phyloP scores from a whole-genome alignment of 2,888 invertebrate genomes.

The Polydrusus cervinus region DNA sequence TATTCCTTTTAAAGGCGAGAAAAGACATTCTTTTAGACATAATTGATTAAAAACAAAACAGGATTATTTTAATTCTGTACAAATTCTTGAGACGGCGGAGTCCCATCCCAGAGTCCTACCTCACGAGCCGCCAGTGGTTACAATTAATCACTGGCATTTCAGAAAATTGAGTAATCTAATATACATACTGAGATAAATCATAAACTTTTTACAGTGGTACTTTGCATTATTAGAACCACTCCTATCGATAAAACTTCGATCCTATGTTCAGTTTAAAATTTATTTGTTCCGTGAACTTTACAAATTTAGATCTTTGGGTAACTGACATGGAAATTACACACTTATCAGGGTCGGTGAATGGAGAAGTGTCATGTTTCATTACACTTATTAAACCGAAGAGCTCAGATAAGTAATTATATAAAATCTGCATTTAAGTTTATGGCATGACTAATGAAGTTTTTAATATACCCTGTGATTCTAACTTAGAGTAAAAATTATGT shows the following conservation, averaged over 20 bases:
- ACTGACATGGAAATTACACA: slow-evolving; percentile 27
- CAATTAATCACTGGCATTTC: too few relatives aligned
- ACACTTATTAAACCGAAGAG: slow-evolving; percentile 20
- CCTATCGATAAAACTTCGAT: neutral
- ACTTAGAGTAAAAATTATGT: too few relatives aligned
- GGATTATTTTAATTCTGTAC: too few relatives aligned
- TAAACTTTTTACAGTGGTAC: too few relatives aligned
- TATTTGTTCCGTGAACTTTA: slow-evolving; percentile 22
- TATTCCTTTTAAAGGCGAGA: too few relatives aligned
- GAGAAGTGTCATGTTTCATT: slow-evolving; percentile 25
- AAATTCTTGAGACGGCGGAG: too few relatives aligned
- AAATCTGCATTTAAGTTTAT: neutral
- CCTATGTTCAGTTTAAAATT: neutral
- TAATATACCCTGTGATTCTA: neutral
- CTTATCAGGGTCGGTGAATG: slow-evolving; percentile 28
- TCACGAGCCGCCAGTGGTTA: too few relatives aligned
- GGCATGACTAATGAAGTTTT: slow-evolving; percentile 1
- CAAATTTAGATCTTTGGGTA: slow-evolving; percentile 27
- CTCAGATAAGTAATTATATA: slow-evolving; percentile 10
- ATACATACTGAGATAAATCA: too few relatives aligned
- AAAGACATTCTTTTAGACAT: too few relatives aligned
- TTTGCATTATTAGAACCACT: neutral
- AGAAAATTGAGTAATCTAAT: too few relatives aligned
- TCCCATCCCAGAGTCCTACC: too few relatives aligned
- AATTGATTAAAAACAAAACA: too few relatives aligned